Conservation (phyloP, 2,888 invertebrate species). For the Cecidostiba fungosa region DNA sequence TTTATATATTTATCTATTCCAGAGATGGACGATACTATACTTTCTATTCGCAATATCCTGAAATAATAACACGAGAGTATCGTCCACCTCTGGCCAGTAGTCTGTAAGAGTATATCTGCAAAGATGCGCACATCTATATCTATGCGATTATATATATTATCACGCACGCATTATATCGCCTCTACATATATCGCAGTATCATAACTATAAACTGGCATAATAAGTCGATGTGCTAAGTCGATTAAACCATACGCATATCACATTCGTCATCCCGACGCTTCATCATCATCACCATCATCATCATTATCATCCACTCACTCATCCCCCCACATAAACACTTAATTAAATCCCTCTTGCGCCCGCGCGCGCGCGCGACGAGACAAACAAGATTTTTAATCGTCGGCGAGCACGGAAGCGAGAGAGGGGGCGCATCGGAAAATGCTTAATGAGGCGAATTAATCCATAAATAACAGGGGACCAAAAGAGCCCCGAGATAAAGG, state of each 20-base stretch:
- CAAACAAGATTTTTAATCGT: slow-evolving; percentile 13
- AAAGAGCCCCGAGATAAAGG: background rate
- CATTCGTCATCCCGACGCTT: slow-evolving; percentile 5
- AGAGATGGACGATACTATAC: slow-evolving; percentile 61
- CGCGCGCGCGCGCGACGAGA: background rate
- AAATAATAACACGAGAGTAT: background rate
- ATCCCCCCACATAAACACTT: slow-evolving; percentile 6
- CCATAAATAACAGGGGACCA: background rate
- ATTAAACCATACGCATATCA: background rate
- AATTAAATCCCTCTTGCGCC: slow-evolving; percentile 7
- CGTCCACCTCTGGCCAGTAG: slow-evolving; percentile 1
- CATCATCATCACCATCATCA: background rate
- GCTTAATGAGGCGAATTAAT: slow-evolving; percentile 12
- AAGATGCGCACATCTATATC: background rate
- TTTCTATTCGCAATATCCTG: background rate
- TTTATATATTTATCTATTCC: slow-evolving; percentile 43
- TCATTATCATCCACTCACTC: background rate
- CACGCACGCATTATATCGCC: slow-evolving; percentile 20
- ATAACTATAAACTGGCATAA: slow-evolving; percentile 15
- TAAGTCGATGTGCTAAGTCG: slow-evolving; percentile 14
- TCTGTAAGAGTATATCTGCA: background rate
- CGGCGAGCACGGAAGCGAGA: background rate
- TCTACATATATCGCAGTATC: slow-evolving; percentile 18
- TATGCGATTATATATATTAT: slow-evolving; percentile 11
- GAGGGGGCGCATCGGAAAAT: slow-evolving; percentile 4